These are phyloP conservation scores for Papilio protenor DNA, from an alignment of 2,888 invertebrate species.

Conservation along the genomic window DNA sequence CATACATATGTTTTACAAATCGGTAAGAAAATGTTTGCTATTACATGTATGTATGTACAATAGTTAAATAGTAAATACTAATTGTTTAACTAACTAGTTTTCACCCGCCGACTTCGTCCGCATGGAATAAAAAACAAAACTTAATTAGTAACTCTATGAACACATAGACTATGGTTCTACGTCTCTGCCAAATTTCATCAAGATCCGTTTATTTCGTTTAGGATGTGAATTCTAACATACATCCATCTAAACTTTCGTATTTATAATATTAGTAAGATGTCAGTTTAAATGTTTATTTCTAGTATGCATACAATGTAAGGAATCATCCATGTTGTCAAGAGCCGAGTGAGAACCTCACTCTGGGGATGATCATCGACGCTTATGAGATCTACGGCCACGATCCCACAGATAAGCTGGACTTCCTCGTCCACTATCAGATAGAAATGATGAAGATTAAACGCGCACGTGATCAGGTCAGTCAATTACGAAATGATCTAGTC, in stretches of 20 bases:
- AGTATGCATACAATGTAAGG: conserved; percentile 63
- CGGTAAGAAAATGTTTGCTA: conserved; percentile 24
- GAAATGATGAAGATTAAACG: conserved; percentile 79
- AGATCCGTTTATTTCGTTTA: no score
- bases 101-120: no score
- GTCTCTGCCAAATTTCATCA: no score
- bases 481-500: neutral
- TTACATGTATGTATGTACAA: no score
- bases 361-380: conserved; percentile 78
- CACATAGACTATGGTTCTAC: no score
- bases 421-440: conserved; percentile 74
- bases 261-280: no score
- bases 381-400: conserved; percentile 80
- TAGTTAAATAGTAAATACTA: neutral
- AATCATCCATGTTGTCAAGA: conserved; percentile 78
- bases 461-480: conserved; percentile 76
- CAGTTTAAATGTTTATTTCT: conserved; percentile 38
- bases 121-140: no score
- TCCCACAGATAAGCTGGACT: conserved; percentile 78
- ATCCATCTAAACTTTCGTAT: no score
- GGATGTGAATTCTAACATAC: no score
- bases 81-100: neutral
- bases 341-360: conserved; percentile 65
- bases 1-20: conserved; percentile 17
- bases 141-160: no score